phyloP scores from a whole-genome alignment of 2,888 invertebrate genomes.

The Podabrus alpinus region DNA sequence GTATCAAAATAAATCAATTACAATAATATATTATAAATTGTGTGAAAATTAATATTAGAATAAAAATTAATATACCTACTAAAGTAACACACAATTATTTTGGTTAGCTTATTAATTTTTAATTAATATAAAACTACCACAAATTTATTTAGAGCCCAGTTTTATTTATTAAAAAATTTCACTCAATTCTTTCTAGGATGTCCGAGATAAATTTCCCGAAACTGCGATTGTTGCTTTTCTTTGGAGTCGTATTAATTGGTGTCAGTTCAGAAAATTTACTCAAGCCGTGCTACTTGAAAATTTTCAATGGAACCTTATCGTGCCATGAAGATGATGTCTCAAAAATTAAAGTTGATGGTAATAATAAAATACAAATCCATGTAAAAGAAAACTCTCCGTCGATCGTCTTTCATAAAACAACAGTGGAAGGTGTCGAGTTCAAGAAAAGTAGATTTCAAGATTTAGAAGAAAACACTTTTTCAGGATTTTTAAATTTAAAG shows the following conservation, averaged over 20 bases:
- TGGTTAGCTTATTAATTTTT: no score
- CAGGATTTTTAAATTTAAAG: not conserved
- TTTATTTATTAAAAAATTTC: not conserved
- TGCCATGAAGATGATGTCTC: not conserved
- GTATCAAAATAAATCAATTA: not conserved
- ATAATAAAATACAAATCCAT: not conserved
- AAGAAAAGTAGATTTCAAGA: not conserved
- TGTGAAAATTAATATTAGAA: no score
- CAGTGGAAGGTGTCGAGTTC: not conserved
- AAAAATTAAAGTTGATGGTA: not conserved
- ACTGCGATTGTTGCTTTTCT: not conserved
- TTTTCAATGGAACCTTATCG: not conserved
- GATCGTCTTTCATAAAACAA: not conserved
- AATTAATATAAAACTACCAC: no score
- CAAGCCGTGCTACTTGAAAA: not conserved
- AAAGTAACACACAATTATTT: no score
- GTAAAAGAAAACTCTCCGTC: not conserved
- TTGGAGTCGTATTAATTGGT: not conserved
- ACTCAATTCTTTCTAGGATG: not conserved
- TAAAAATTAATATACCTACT: no score
- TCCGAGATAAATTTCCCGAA: not conserved
- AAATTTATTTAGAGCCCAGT: no score
- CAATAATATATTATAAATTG: no score
- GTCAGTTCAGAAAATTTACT: not conserved
- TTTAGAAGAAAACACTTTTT: not conserved